A percentile compares a stretch with the other conserved stretches of the same genome.
phyloP scores from a whole-genome alignment of 2,113 vertebrate genomes.

The Atherinomorus stipes region DNA sequence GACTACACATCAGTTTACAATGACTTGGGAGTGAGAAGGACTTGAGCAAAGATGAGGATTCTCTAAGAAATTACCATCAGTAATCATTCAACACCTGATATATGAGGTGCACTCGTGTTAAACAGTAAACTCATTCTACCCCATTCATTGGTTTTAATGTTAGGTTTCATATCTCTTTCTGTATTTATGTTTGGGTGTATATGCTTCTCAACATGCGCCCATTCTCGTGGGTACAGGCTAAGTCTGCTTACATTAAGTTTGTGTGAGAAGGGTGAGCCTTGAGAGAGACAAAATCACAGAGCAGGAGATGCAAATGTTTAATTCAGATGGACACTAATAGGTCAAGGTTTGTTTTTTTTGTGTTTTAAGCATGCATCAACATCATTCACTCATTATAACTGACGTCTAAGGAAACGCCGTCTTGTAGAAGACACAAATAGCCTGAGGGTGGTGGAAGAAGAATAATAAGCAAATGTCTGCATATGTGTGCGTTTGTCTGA shows the following conservation, averaged over 20 bases:
- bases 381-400: slow-evolving; percentile 61
- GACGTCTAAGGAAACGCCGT: slow-evolving; percentile 58
- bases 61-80: too few species aligned
- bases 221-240: background rate
- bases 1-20: too few species aligned
- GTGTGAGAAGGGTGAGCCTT: slow-evolving; percentile 23
- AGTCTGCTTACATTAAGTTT: background rate
- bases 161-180: too few species aligned
- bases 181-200: background rate
- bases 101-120: too few species aligned
- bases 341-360: slow-evolving; percentile 70
- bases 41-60: too few species aligned
- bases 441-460: slow-evolving; percentile 45
- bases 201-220: background rate
- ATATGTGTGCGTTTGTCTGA: slow-evolving; percentile 33
- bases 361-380: slow-evolving; percentile 33
- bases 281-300: slow-evolving; percentile 7
- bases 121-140: too few species aligned
- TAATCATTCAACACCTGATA: too few species aligned
- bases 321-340: slow-evolving; percentile 64
- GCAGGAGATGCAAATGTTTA: slow-evolving; percentile 27
- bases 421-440: slow-evolving; percentile 58
- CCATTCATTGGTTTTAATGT: too few species aligned
- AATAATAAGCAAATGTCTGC: slow-evolving; percentile 56
- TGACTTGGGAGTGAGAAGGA: too few species aligned